Evolutionary conservation across 2,888 invertebrate species (phyloP).

Genomic region (Idaea aversata): DNA sequence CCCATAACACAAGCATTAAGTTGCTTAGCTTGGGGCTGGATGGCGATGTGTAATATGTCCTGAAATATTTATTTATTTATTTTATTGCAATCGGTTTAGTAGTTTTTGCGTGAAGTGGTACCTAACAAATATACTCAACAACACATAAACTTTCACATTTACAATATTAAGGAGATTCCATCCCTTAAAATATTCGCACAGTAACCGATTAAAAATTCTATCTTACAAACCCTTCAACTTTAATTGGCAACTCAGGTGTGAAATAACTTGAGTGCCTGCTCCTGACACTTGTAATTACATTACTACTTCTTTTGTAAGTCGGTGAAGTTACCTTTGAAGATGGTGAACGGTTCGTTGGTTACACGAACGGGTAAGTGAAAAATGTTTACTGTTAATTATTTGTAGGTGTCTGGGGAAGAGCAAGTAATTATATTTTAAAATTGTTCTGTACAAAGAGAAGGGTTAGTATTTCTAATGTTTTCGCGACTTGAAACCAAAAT

Average conservation of each 20-base stretch:
- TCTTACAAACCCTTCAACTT: slow-evolving; percentile 39
- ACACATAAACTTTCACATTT: no score
- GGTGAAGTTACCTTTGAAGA: slow-evolving; percentile 12
- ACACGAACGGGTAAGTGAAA: background rate
- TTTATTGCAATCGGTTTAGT: no score
- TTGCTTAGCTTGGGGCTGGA: no score
- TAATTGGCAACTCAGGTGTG: slow-evolving; percentile 53
- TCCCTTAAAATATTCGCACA: background rate
- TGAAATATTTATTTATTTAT: no score
- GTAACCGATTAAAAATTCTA: slow-evolving; percentile 46
- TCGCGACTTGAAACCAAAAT: no score
- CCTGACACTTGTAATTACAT: slow-evolving; percentile 53
- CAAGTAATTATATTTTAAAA: background rate
- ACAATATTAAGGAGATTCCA: background rate
- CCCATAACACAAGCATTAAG: no score
- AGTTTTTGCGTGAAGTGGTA: no score
- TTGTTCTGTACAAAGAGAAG: background rate
- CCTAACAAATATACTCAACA: no score
- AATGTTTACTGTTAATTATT: background rate
- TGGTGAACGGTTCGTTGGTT: slow-evolving; percentile 8
- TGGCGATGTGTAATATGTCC: no score
- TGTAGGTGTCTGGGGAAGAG: background rate
- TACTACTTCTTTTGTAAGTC: slow-evolving; percentile 38
- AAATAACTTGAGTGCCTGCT: slow-evolving; percentile 57
- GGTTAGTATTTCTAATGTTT: slow-evolving; percentile 7